Evolutionary conservation across 2,888 invertebrate genomes (phyloP).

Genomic region (Drosophila macrospina): DNA sequence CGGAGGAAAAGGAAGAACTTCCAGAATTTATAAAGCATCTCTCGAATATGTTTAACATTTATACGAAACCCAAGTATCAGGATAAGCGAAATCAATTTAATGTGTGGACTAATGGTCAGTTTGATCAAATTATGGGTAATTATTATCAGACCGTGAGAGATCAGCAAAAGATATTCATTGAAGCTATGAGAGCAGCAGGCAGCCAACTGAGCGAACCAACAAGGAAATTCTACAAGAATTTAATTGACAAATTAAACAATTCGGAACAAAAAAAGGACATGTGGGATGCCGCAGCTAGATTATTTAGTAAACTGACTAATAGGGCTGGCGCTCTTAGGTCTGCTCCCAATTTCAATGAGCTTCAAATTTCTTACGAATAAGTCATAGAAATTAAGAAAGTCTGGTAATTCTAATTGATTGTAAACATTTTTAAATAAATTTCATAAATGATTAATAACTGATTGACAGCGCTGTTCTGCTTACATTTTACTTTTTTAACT

Average conservation of each 20-base stretch:
- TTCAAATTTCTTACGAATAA: not conserved
- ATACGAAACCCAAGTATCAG: not conserved
- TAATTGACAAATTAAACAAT: not conserved
- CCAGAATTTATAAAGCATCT: not conserved
- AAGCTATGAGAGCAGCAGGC: not conserved
- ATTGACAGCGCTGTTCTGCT: no score
- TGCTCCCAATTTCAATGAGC: not conserved
- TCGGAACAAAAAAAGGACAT: not conserved
- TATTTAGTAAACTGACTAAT: not conserved
- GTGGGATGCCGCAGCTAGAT: not conserved
- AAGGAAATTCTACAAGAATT: not conserved
- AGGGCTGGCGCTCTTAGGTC: not conserved
- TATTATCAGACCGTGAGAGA: not conserved
- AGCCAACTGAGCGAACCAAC: not conserved
- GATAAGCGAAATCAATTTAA: not conserved
- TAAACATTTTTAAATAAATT: no score
- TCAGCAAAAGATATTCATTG: not conserved
- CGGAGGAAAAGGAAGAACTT: not conserved
- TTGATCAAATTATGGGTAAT: not conserved
- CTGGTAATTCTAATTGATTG: no score
- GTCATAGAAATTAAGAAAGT: no score
- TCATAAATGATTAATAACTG: no score
- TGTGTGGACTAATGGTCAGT: slow-evolving; percentile 1
- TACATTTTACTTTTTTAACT: no score
- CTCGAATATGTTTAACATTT: not conserved